Evolutionary conservation across 2,797 vertebrate species (phyloP), one percentile per base, ranked within the genome.

Genomic region (Xenentodon cancila): DNA sequence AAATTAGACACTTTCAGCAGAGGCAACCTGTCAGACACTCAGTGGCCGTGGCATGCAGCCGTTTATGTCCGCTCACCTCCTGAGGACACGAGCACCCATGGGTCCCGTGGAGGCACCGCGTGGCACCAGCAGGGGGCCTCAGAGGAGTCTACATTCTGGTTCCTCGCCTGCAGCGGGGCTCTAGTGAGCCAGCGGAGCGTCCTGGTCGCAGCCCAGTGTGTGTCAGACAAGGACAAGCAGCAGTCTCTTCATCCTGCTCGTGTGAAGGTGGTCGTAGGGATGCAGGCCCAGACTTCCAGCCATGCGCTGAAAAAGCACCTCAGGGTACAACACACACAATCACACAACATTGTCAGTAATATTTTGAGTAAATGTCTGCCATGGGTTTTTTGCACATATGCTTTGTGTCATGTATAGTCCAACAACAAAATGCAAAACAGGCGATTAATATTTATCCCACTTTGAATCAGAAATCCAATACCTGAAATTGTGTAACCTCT

Each of bases 1-100:
- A 96, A 95, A 90, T 84, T 93, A 0, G 88, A 93, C 71, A 84
- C 89, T 20, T 63, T 89, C 71, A 92, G 89, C 37, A 55, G 80
- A 21, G 86, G 78, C 20, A 94, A 93, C 85, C 73, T 93, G 18
- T 81, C 87, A 3, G 89, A 92, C 9, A 83, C 68, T 2, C 89
- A 84, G 70, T 97, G 96, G 96, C 95, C 96, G 0, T 98, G 97
- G 96, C 96, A 97, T 30, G 93, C 89, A 0, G 96, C 96, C 68
- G 80, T 98, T 81, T 97, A 96, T 60, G 89, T 94, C 52, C 90
- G 80, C 4, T 92, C 92, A 64, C 86, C 89, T 68, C 89, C 75
- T 0, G 88, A 90, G 5, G 56, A 67, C 0, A 71, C 43, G 73
- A 65, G 58, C 56, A 44, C 48, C 69, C 56, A 49, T 9, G 4